Evolutionary conservation across 1,140 invertebrate genomes (phyloP).

Genomic region (Palaemon carinicauda): DNA sequence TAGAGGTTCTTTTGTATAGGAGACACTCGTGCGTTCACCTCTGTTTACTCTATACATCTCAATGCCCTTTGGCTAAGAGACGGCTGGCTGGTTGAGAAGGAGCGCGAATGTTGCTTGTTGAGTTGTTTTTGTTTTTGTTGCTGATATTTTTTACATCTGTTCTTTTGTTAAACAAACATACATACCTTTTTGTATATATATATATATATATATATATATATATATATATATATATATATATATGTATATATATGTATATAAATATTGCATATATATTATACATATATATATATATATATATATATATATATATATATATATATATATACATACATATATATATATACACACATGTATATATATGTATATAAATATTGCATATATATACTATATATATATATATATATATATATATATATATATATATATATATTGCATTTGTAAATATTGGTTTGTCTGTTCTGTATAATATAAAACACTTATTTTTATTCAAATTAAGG

Average conservation of each 20-base stretch:
- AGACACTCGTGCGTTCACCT: no score
- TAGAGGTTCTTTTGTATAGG: no score
- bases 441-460: no score
- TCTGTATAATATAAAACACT: no score
- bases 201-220: neutral
- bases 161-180: neutral
- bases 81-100: no score
- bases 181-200: neutral
- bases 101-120: neutral
- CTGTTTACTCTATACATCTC: no score
- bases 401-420: slow-evolving; percentile 2
- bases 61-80: no score
- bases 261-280: neutral
- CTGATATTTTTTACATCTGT: neutral
- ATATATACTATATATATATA: neutral
- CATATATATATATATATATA: neutral
- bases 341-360: neutral
- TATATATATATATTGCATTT: neutral
- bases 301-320: neutral
- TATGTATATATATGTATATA: neutral
- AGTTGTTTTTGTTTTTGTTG: neutral
- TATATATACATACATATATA: neutral
- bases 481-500: no score
- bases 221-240: slow-evolving; percentile 2
- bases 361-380: neutral